Evolutionary conservation across 2,888 invertebrate genomes (phyloP).

Genomic region (Chloromyia formosa): DNA sequence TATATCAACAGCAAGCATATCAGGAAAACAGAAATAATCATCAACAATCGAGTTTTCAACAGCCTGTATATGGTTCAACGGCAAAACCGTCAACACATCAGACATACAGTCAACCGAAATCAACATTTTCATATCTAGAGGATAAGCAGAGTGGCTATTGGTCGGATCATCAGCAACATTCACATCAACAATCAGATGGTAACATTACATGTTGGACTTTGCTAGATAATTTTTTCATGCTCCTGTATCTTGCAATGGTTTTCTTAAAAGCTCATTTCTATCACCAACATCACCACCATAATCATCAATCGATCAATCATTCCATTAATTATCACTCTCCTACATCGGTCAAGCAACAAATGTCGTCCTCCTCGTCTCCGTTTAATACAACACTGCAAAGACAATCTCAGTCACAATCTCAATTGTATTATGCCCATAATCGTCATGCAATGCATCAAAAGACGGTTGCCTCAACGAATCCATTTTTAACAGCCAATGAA

Average conservation of each 20-base stretch:
- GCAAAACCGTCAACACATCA: neutral
- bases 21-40: conserved; percentile 61
- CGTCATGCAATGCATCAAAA: conserved; percentile 58
- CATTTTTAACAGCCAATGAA: conserved; percentile 63
- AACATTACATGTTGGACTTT: conserved; percentile 3
- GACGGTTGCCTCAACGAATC: conserved; percentile 64
- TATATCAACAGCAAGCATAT: conserved; percentile 49
- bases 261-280: conserved; percentile 18
- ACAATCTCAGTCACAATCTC: conserved; percentile 55
- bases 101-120: conserved; percentile 1
- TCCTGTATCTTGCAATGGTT: neutral
- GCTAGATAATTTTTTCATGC: neutral
- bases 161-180: conserved; percentile 52
- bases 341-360: conserved; percentile 45
- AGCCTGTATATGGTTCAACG: neutral
- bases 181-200: conserved; percentile 53
- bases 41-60: conserved; percentile 18
- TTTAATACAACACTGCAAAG: conserved; percentile 59
- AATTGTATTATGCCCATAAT: conserved; percentile 44
- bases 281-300: conserved; percentile 53
- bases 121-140: conserved; percentile 2
- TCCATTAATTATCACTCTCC: conserved; percentile 59
- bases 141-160: conserved; percentile 52
- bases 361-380: conserved; percentile 51
- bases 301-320: conserved; percentile 55